Base-by-base conservation (phyloP, 2,888 invertebrate species). In the Tiphia femorata region DNA sequence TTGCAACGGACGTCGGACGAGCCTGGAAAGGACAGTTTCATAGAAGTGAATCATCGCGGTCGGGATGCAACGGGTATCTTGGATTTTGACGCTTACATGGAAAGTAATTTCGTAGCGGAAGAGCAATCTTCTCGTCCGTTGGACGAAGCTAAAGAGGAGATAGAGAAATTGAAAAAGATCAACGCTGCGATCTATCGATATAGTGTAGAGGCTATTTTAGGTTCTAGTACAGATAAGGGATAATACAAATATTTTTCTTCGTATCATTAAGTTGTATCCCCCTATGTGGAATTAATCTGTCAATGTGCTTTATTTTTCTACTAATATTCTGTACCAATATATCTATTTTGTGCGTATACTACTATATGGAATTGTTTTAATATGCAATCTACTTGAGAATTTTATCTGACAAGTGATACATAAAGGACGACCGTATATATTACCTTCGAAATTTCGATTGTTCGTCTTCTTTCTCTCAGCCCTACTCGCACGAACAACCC, bases 1-100 rank as follows among this genome's bases (percentile, higher is more conserved):
- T 84, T 94, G 49, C 88, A 91, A 67, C 87, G 91, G 58, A 88
- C 87, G 69, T 83, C 89, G 10, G 90, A 90, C 67, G 85, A 84
- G 41, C 85, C 86, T 65, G 80, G 77, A 7, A 86, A 87, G 41
- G 78, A 89, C 78, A 84, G 62, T 27, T 37, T 73, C 2, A 51
- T 81, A 7, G 75, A 81, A 17, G 66, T 82, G 6, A 62, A 78
- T 1, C 54, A 55, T 3, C 27, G 51, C n/a, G 49, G 56, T 17
- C 50, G 60, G 19, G 54, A 64, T 10, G 12, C 53, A 0, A 12
- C 21, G 14, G 61, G 64, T 12, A 47, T 77, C 1, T 40, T 75
- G 21, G 46, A 75, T 8, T 51, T 68, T 19, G 63, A 74, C 1
- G 50, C 52, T 8, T 77, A 62, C 23, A 41, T 56, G 1, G 52